These are phyloP conservation scores for Tuta absoluta DNA, from an alignment of 2,888 invertebrate species.

Conservation along the genomic window DNA sequence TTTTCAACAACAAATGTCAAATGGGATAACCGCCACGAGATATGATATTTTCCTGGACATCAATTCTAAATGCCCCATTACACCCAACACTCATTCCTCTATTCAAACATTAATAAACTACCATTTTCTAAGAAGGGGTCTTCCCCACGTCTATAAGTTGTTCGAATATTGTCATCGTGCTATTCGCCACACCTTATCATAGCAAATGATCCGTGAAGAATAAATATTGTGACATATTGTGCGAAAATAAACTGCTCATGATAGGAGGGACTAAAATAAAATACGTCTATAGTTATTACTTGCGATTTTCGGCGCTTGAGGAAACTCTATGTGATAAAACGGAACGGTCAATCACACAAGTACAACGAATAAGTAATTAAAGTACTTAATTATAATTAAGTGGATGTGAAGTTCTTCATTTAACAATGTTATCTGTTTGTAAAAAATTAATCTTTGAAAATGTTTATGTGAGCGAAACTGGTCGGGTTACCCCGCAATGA, in stretches of 20 bases:
- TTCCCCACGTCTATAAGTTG: background rate
- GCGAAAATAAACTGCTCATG: background rate
- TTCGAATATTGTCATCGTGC: background rate
- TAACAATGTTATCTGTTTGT: too few species aligned
- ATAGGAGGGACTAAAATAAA: background rate
- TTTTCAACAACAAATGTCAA: too few species aligned
- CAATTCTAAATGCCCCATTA: background rate
- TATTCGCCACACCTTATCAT: conserved; percentile 12
- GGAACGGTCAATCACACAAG: too few species aligned
- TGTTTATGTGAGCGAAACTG: too few species aligned
- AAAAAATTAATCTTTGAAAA: too few species aligned
- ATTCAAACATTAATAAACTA: conserved; percentile 1
- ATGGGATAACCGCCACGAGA: too few species aligned
- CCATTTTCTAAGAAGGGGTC: background rate
- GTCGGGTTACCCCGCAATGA: too few species aligned
- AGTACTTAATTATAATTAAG: too few species aligned
- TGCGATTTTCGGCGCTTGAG: too few species aligned
- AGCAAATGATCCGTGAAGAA: conserved; percentile 11
- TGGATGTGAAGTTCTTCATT: too few species aligned
- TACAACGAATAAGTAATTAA: too few species aligned
- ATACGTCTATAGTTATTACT: background rate
- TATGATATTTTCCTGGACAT: background rate
- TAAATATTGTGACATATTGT: conserved; percentile 1
- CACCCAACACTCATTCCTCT: background rate
- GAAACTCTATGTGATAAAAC: too few species aligned